Conservation (phyloP, 1,140 invertebrate genomes). For the Eueides isabella region DNA sequence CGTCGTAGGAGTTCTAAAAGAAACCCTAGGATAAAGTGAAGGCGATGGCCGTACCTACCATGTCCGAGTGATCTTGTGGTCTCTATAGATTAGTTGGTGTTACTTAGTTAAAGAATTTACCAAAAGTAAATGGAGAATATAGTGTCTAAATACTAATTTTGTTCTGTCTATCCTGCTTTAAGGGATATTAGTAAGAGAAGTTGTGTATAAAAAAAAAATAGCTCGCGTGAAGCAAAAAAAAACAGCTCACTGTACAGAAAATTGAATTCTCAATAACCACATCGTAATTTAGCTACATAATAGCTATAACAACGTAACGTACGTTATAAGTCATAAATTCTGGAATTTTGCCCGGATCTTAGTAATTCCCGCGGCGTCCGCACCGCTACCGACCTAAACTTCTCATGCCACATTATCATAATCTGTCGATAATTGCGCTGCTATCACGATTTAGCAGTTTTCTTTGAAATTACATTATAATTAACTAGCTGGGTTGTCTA, state of each 20-base stretch:
- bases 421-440: constrained; percentile 9
- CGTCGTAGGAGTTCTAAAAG: too few species aligned
- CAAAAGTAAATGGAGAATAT: too few species aligned
- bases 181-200: too few species aligned
- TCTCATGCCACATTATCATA: constrained; percentile 3
- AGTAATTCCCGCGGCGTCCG: background rate
- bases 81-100: too few species aligned
- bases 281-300: background rate
- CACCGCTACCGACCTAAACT: background rate
- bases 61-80: too few species aligned
- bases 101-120: too few species aligned
- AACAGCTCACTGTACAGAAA: background rate
- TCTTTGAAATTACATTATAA: background rate
- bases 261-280: background rate
- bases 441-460: background rate
- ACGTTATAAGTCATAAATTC: constrained; percentile 1
- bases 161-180: too few species aligned
- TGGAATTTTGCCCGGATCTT: constrained; percentile 4
- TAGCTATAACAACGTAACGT: background rate
- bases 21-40: too few species aligned
- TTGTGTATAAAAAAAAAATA: too few species aligned
- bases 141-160: too few species aligned
- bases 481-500: background rate
- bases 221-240: too few species aligned
- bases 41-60: too few species aligned